Base-by-base conservation (phyloP, 2,113 vertebrate species). In the Thalassoma bifasciatum region DNA sequence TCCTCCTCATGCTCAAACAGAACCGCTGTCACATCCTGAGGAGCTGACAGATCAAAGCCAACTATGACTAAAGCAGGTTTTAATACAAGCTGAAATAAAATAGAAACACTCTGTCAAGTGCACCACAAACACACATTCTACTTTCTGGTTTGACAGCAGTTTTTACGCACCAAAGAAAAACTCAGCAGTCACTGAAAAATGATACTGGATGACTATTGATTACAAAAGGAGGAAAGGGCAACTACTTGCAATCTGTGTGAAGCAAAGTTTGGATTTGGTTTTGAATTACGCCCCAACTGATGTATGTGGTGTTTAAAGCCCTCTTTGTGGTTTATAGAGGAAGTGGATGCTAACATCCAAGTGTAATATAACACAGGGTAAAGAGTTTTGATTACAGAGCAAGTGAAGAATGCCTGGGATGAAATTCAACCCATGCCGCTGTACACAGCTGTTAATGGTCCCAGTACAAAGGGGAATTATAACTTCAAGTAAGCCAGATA, bases 171-270 rank as follows among this genome's bases (percentile, higher is more conserved):
- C 66, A 26, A 47, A 81, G 67, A 81, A 75, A 74, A 83, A 80
- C 17, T 23, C 24, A 47, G 50, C 13, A 64, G 70, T 84, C 73
- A 36, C 64, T 75, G 88, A 88, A 89, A 91, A 42, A 52, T 10
- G 79, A 93, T 84, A 81, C 75, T 65, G 21, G 69, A 59, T 58
- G 56, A 67, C 44, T 85, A 92, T 92, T 75, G 85, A 91, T 92
- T 87, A 86, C 83, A 84, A 77, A 89, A 68, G 68, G 63, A 49
- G 75, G 68, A 79, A 66, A 75, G 66, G 61, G 74, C 61, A 67
- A 88, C 74, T 72, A 62, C 81, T 67, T 46, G 73, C 21, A 52
- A 61, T 73, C 79, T 13, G 69, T 75, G 79, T 86, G 79, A 89
- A 86, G 79, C 75, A 66, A 9, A 5, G 58, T 62, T 71, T 49